phyloP scores from a whole-genome alignment of 1,140 invertebrate species.

The Laupala kohalensis region DNA sequence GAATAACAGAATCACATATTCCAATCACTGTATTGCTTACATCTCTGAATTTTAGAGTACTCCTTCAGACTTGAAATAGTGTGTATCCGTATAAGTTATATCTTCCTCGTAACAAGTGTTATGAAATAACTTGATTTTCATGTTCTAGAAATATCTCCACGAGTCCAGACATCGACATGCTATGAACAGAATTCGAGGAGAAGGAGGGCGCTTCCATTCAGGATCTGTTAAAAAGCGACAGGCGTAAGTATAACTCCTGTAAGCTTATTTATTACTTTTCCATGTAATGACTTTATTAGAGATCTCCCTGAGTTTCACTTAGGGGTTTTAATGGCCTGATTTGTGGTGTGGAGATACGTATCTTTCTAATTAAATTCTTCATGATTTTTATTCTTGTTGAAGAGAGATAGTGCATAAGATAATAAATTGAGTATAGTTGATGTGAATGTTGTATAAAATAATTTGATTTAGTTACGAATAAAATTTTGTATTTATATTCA shows the following conservation, averaged over 20 bases:
- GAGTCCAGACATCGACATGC: conserved; percentile 95
- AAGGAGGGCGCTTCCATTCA: conserved; percentile 90
- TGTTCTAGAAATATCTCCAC: conserved; percentile 91
- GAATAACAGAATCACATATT: background rate
- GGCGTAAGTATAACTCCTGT: conserved; percentile 23
- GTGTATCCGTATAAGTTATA: background rate
- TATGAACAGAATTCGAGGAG: conserved; percentile 91
- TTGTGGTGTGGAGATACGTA: too few relatives aligned
- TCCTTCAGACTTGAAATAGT: background rate
- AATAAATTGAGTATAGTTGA: too few relatives aligned
- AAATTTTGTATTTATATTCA: too few relatives aligned
- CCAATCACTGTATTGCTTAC: background rate
- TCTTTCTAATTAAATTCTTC: too few relatives aligned
- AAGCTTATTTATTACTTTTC: too few relatives aligned
- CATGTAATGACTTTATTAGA: too few relatives aligned
- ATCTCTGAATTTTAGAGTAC: background rate
- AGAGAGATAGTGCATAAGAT: too few relatives aligned
- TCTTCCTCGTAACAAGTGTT: background rate
- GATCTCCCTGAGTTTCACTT: too few relatives aligned
- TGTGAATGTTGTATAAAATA: too few relatives aligned
- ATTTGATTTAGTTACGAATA: too few relatives aligned
- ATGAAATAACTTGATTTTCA: conserved; percentile 16
- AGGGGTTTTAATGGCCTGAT: too few relatives aligned
- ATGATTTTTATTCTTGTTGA: too few relatives aligned
- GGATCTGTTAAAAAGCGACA: conserved; percentile 47